Conservation (phyloP, 2,888 invertebrate genomes). For the Poecilus cupreus region DNA sequence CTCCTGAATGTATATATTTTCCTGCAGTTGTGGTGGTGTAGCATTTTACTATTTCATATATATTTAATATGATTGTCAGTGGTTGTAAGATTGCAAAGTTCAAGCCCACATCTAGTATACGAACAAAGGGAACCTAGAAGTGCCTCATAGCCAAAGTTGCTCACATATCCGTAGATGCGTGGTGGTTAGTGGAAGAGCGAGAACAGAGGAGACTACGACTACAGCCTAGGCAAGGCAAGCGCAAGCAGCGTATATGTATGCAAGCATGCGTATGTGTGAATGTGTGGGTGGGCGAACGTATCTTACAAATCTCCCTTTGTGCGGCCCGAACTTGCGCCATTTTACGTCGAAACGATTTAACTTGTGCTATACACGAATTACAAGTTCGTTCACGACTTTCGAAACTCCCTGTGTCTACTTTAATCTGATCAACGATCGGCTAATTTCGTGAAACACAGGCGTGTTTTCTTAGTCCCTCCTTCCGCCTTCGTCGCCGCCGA, state of each 20-base stretch:
- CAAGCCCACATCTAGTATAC: constrained; percentile 21
- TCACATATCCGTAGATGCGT: not conserved
- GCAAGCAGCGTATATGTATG: not conserved
- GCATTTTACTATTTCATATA: no score
- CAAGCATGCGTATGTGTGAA: constrained; percentile 32
- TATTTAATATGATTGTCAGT: no score
- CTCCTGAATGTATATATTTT: no score
- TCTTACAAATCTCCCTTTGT: constrained; percentile 52
- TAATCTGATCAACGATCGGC: constrained; percentile 54
- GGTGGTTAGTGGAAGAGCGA: not conserved
- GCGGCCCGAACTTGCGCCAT: constrained; percentile 37
- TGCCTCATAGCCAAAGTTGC: not conserved
- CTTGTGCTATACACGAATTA: constrained; percentile 55
- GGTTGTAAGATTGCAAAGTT: not conserved
- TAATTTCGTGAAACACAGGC: constrained; percentile 50
- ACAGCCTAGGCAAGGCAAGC: not conserved
- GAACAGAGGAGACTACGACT: not conserved
- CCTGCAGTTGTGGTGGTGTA: no score
- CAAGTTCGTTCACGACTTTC: constrained; percentile 55
- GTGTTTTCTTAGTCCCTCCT: constrained; percentile 39
- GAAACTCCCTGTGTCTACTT: constrained; percentile 49
- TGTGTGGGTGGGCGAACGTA: constrained; percentile 13
- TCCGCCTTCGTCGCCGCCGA: not conserved
- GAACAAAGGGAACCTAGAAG: not conserved
- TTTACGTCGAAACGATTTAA: constrained; percentile 52